A percentile compares a stretch with the other conserved stretches of the same genome.
These are phyloP conservation scores for Netelia inedita DNA, from an alignment of 2,888 invertebrate genomes.

Conservation along the genomic window DNA sequence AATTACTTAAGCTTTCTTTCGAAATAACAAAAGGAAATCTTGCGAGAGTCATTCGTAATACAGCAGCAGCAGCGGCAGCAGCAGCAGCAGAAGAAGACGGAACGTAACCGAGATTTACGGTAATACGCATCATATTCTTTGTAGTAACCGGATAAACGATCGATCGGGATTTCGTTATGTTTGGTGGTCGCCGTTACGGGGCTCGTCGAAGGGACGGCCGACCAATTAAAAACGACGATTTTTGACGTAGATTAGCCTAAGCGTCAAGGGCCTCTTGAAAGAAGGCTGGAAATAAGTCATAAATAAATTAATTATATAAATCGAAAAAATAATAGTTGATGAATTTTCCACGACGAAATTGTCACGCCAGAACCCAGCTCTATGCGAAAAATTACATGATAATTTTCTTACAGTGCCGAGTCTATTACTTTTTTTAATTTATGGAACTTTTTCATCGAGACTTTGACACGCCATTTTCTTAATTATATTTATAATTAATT, in stretches of 20 bases:
- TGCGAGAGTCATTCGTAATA: no score
- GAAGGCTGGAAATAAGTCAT: conserved; percentile 42
- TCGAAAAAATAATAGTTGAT: conserved; percentile 31
- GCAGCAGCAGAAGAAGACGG: no score
- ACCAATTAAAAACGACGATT: neutral
- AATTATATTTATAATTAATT: conserved; percentile 54
- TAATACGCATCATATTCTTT: no score
- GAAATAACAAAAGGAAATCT: neutral
- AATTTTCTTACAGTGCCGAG: conserved; percentile 57
- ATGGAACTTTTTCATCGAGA: conserved; percentile 27
- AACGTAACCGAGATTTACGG: no score
- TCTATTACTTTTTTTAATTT: conserved; percentile 12
- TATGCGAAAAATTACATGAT: conserved; percentile 49
- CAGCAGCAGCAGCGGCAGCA: no score
- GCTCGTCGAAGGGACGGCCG: no score
- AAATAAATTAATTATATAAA: conserved; percentile 60
- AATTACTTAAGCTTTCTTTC: neutral
- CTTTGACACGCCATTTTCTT: conserved; percentile 30
- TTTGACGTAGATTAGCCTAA: neutral
- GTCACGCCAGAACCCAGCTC: conserved; percentile 58
- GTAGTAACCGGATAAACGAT: no score
- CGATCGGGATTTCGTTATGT: no score
- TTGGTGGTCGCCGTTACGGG: no score
- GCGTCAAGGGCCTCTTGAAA: neutral
- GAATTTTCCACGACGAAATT: conserved; percentile 46